These are phyloP conservation scores for Cosmorhoe ocellata DNA, from an alignment of 2,888 invertebrate species.

Conservation along the genomic window DNA sequence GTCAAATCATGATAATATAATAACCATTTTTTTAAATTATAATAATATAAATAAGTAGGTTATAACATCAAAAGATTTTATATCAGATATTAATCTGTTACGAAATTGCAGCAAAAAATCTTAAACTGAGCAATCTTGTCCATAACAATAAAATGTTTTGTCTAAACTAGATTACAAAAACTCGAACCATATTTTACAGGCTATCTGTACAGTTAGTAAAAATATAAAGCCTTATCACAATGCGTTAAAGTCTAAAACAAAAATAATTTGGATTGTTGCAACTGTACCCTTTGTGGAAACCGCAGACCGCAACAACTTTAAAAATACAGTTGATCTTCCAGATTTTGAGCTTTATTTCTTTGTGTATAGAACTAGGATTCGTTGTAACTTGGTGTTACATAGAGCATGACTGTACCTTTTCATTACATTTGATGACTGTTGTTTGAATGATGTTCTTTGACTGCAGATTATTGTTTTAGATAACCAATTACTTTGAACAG, in stretches of 20 bases:
- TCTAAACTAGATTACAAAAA: constrained; percentile 18
- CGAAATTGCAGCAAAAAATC: constrained; percentile 15
- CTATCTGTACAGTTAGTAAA: constrained; percentile 14
- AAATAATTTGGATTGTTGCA: background rate
- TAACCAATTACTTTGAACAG: constrained; percentile 13
- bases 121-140: constrained; percentile 8
- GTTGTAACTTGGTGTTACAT: background rate
- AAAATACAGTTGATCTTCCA: background rate
- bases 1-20: background rate
- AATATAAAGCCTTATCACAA: constrained; percentile 4
- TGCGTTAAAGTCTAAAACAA: constrained; percentile 5
- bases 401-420: constrained; percentile 25
- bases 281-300: constrained; percentile 19
- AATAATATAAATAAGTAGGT: too few relatives aligned
- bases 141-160: constrained; percentile 21
- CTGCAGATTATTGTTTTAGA: constrained; percentile 28
- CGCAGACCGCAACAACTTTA: constrained; percentile 24
- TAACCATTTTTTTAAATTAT: background rate
- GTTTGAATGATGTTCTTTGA: constrained; percentile 17
- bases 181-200: constrained; percentile 27
- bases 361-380: background rate
- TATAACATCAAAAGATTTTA: too few relatives aligned
- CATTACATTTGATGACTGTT: constrained; percentile 20
- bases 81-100: too few relatives aligned
- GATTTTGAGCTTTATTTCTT: constrained; percentile 7